Percentiles rank a stretch among this genome's conserved stretches.
phyloP scores from a whole-genome alignment of 2,113 vertebrate genomes.

The Xenus cinereus region DNA sequence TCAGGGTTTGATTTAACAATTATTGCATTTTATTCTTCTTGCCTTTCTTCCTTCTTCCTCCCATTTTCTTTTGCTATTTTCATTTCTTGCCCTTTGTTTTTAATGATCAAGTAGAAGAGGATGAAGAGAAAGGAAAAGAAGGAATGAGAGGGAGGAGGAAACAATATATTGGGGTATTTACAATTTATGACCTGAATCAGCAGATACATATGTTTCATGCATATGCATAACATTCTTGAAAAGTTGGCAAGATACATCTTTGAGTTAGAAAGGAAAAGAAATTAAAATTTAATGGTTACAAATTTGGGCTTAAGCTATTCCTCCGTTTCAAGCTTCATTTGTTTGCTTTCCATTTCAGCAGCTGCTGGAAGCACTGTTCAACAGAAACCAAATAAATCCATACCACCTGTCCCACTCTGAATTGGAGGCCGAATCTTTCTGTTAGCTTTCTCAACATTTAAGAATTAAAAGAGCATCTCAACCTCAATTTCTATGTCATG shows the following conservation, averaged over 20 bases:
- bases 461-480: conserved; percentile 6
- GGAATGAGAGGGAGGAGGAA: neutral
- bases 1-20: neutral
- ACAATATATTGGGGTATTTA: neutral
- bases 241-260: neutral
- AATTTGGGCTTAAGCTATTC: neutral
- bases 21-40: neutral
- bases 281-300: neutral
- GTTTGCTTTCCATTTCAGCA: conserved; percentile 46
- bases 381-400: conserved; percentile 20
- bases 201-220: neutral
- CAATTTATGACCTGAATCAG: neutral
- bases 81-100: neutral
- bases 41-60: neutral
- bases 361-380: conserved; percentile 30
- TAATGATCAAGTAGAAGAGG: neutral
- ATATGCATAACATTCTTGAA: neutral
- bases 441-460: neutral
- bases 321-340: conserved; percentile 6
- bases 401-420: conserved; percentile 11
- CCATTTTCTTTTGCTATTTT: neutral
- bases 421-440: neutral
- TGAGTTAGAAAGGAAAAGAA: neutral
- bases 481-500: neutral
- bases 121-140: neutral